These are phyloP conservation scores for Tribolium madens DNA, from an alignment of 1,140 invertebrate species.

Conservation along the genomic window DNA sequence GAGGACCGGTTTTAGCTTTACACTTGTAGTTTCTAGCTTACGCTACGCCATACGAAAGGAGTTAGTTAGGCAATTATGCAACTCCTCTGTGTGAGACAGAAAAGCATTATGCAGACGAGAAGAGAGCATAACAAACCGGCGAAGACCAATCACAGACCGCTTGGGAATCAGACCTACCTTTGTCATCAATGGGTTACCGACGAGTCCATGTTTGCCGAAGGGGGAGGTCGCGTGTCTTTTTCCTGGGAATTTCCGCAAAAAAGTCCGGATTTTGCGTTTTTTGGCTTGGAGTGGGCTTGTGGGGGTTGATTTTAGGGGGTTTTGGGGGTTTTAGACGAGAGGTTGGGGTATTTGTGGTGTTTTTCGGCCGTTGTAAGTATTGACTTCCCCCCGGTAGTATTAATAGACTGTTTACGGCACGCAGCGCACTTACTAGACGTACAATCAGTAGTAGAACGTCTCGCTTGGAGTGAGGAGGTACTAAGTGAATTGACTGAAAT, in stretches of 20 bases:
- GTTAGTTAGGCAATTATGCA: conserved; percentile 49
- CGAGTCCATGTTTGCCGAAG: conserved; percentile 56
- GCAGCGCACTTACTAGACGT: conserved; percentile 60
- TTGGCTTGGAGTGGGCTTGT: not conserved
- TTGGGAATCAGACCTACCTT: conserved; percentile 64
- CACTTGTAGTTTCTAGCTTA: conserved; percentile 42
- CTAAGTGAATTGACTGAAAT: conserved; percentile 38
- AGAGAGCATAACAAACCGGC: conserved; percentile 59
- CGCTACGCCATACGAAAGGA: conserved; percentile 37
- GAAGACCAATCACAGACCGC: conserved; percentile 62
- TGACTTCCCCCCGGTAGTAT: conserved; percentile 59
- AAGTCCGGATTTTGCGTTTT: not conserved
- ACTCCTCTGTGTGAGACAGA: conserved; percentile 55
- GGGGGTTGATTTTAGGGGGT: not conserved
- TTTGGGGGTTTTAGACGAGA: not conserved
- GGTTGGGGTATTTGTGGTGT: not conserved
- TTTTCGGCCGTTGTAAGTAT: not conserved
- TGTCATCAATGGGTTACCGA: conserved; percentile 66
- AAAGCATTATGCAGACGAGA: conserved; percentile 56
- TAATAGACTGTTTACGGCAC: conserved; percentile 58
- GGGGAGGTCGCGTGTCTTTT: conserved; percentile 35
- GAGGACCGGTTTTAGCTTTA: conserved; percentile 31
- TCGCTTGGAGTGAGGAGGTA: conserved; percentile 52
- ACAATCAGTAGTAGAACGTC: conserved; percentile 61
- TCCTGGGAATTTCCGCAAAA: not conserved